Base-by-base conservation (phyloP, 2,888 invertebrate species). In the Eulithis prunata region DNA sequence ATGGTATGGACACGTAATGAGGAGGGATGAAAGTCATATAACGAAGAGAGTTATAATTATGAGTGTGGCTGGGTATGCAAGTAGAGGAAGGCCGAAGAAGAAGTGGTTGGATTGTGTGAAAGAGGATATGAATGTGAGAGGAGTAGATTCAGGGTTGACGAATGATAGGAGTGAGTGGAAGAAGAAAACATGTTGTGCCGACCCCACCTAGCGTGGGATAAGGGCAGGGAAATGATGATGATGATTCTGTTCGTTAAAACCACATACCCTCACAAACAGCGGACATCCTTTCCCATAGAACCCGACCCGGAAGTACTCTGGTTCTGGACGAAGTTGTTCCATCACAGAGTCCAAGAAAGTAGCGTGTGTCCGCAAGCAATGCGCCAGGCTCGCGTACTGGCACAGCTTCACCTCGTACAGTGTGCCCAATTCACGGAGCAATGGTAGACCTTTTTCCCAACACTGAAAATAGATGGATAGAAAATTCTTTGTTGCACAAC, bases 221-320 rank as follows among this genome's bases (percentile, higher is more conserved):
- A n/a, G n/a, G n/a, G n/a, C n/a, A n/a, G n/a, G n/a, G n/a, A n/a
- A n/a, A n/a, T n/a, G 32, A 38, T 6, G 6, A 1, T 38, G 6
- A 6, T 8, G 3, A 41, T 45, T 45, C n/a, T 3, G n/a, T 45
- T 12, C n/a, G 3, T 12, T 10, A 10, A 10, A 21, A 46, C 11
- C 66, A 21, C 21, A 94, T 90, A 98, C 98, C 90, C 98, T 94
- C 53, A 99, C 97, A 90, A 99, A 99, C n/a, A 97, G 91, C 4
- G 99, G 99, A 84, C 98, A 97, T 47, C 97, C 97, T 78, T 97
- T 95, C 14, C 99, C 99, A 80, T 98, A 99, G 88, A 98, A 99
- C 8, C 98, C 98, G 59, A 99, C 99, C 57, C 98, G 94, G 86
- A 98, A 99, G 86, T 99, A 99, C 86, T 98, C 98, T 0, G 98